These are phyloP conservation scores for Distichodus sexfasciatus DNA, from an alignment of 2,797 vertebrate species.

Conservation along the genomic window DNA sequence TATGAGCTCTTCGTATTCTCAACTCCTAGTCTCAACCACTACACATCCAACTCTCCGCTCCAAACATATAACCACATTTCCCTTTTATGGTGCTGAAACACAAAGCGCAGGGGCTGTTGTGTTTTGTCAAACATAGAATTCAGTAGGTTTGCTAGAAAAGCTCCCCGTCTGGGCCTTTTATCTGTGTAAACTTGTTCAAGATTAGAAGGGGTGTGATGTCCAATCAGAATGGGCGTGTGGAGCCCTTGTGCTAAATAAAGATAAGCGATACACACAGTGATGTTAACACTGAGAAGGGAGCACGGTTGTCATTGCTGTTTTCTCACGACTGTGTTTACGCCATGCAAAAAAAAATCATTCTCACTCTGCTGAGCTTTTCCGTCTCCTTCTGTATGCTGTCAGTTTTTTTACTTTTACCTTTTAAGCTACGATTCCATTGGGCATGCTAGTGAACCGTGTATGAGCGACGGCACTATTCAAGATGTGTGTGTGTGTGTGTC, in stretches of 20 bases:
- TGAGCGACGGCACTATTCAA: conserved; percentile 27
- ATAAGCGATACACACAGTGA: no score
- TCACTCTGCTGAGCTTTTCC: no score
- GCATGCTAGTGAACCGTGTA: neutral
- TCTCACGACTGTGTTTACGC: no score
- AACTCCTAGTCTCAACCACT: no score
- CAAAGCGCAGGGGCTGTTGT: no score
- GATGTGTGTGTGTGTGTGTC: neutral
- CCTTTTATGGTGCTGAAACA: no score
- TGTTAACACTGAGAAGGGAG: no score
- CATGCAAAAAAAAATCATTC: no score
- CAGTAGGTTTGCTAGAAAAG: neutral
- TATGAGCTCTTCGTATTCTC: neutral
- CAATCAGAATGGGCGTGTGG: neutral
- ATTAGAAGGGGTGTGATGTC: no score
- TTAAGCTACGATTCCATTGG: conserved; percentile 52
- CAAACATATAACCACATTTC: no score
- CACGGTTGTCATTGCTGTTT: no score
- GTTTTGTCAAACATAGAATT: neutral
- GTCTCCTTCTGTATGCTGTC: neutral
- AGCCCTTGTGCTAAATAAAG: neutral
- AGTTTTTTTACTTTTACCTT: conserved; percentile 48
- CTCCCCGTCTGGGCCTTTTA: neutral
- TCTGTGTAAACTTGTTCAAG: neutral
- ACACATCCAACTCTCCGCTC: no score